Percentiles rank a stretch among this genome's conserved stretches.
These are phyloP conservation scores for Enteromius afrohamiltoni DNA, from an alignment of 2,797 vertebrate genomes.

Conservation along the genomic window DNA sequence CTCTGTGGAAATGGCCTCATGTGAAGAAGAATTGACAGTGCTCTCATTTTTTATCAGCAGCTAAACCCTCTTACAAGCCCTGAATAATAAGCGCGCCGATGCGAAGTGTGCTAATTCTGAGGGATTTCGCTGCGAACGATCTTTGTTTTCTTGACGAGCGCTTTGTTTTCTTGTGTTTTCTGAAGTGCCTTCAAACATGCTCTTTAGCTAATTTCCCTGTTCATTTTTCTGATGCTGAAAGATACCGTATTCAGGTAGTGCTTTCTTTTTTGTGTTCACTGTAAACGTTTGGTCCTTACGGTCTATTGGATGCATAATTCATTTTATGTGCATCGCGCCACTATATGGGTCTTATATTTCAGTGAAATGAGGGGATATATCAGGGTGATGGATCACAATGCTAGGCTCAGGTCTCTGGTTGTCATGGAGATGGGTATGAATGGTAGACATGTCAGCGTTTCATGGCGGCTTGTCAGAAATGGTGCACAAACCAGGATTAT, in stretches of 20 bases:
- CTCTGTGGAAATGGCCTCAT: slow-evolving; percentile 44
- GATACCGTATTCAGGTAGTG: not conserved
- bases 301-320: slow-evolving; percentile 52
- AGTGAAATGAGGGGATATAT: slow-evolving; percentile 53
- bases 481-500: slow-evolving; percentile 33
- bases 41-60: slow-evolving; percentile 44
- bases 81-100: slow-evolving; percentile 21
- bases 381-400: slow-evolving; percentile 56
- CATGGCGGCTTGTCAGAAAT: slow-evolving; percentile 58
- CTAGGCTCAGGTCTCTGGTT: slow-evolving; percentile 58
- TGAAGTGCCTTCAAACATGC: not conserved
- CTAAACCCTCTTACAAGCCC: slow-evolving; percentile 31
- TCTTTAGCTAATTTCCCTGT: not conserved
- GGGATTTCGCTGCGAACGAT: slow-evolving; percentile 14
- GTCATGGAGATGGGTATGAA: slow-evolving; percentile 71
- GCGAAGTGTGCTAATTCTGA: slow-evolving; percentile 19
- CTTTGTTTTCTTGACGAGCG: slow-evolving; percentile 31
- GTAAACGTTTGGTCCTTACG: slow-evolving; percentile 3
- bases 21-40: slow-evolving; percentile 47
- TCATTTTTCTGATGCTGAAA: slow-evolving; percentile 3
- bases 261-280: not conserved
- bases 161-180: slow-evolving; percentile 11
- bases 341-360: slow-evolving; percentile 43
- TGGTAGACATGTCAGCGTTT: slow-evolving; percentile 65
- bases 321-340: slow-evolving; percentile 40